These are phyloP conservation scores for Cryptocephalus moraei DNA, from an alignment of 2,888 invertebrate genomes.

Conservation along the genomic window DNA sequence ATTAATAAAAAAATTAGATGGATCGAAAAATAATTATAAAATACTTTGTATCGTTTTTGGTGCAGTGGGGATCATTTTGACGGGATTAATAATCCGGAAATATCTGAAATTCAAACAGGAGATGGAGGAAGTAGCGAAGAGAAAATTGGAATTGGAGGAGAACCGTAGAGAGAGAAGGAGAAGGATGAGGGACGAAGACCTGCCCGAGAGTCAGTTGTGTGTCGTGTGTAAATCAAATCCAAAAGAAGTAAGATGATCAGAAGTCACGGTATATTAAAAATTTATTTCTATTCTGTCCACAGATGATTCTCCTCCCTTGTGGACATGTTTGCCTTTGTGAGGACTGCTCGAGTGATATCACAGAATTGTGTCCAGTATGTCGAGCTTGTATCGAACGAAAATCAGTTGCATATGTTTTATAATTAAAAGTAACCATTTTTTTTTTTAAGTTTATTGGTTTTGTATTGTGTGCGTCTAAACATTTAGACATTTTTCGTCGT, in stretches of 20 bases:
- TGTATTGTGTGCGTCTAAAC: slow-evolving; percentile 6
- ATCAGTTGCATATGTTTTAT: slow-evolving; percentile 64
- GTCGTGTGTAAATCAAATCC: slow-evolving; percentile 81
- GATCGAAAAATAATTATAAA: slow-evolving; percentile 56
- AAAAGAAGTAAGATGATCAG: slow-evolving; percentile 52
- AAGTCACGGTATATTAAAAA: neutral
- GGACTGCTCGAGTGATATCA: slow-evolving; percentile 66
- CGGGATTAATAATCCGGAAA: slow-evolving; percentile 40
- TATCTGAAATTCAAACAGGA: slow-evolving; percentile 43
- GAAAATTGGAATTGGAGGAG: slow-evolving; percentile 53
- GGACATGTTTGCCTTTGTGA: slow-evolving; percentile 86
- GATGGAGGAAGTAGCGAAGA: slow-evolving; percentile 44
- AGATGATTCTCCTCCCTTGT: slow-evolving; percentile 78
- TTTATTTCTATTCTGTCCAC: slow-evolving; percentile 22
- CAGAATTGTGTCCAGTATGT: slow-evolving; percentile 69
- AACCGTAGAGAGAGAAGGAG: slow-evolving; percentile 57
- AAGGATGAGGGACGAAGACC: slow-evolving; percentile 50
- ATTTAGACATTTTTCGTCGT: slow-evolving; percentile 11
- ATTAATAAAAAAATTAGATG: slow-evolving; percentile 61
- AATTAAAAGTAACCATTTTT: no score
- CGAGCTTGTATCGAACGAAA: slow-evolving; percentile 56
- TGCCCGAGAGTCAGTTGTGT: slow-evolving; percentile 59
- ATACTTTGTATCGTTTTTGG: slow-evolving; percentile 46
- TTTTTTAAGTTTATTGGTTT: slow-evolving; percentile 3
- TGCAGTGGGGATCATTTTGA: slow-evolving; percentile 43